Evolutionary conservation across 2,113 vertebrate species (phyloP), one percentile per base, ranked within the genome.

Genomic region (Helogale parvula): DNA sequence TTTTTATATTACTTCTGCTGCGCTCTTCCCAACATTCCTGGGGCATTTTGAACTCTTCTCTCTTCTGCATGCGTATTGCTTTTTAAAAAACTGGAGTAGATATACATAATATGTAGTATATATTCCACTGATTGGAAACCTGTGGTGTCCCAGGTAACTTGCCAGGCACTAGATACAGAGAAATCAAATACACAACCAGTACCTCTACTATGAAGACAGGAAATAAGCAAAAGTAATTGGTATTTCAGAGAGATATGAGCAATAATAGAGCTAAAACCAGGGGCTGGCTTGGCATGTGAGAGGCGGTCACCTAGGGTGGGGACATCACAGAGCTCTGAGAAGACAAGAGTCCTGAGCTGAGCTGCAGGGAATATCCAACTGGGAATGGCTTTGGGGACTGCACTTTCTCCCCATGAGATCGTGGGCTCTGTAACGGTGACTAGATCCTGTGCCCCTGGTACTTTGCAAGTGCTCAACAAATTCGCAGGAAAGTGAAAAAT

Each of bases 81-180:
- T 54, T 54, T 17, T 13, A 11, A 5, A 16, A 17, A 13, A 29
- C 8, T 33, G 4, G 29, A 15, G 27, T 1, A 35, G 13, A 57
- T 15, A 25, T 11, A 27, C 1, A 0, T 11, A 13, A 0, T 47
- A 71, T 19, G 4, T 9, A 21, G 1, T 1, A 1, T 2, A 25
- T 33, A 23, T 12, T 11, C 65, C 38, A 80, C 6, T 29, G 29
- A 27, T 2, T 38, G 1, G 47, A 89, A 68, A 38, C 4, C 27
- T 17, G 14, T 23, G 63, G 29, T 27, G 35, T 63, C 76, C 71
- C 17, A 15, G 50, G 21, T 2, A 0, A 14, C 13, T 0, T 52
- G 19, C 21, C 29, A 21, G 15, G 45, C 35, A 7, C 74, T n/a
- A 86, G 31, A 10, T 12, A 65, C 33, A 29, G 0, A 63, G 74